These are phyloP conservation scores for Sminthurinus signatus DNA, from an alignment of 1,140 invertebrate genomes.

Conservation along the genomic window DNA sequence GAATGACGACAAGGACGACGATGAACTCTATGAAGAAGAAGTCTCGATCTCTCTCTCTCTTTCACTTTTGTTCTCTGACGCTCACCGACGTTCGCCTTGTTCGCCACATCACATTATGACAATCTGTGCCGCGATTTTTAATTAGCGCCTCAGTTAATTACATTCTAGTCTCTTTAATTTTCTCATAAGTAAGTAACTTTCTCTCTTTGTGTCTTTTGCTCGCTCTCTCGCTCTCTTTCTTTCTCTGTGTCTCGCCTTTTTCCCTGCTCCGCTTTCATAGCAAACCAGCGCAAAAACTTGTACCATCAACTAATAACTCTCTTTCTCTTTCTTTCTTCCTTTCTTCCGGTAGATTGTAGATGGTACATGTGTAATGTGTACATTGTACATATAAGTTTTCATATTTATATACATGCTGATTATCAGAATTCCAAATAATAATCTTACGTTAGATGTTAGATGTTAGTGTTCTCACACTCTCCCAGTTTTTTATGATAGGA, in stretches of 20 bases:
- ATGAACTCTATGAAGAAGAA: too few relatives aligned
- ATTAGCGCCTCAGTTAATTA: conserved; percentile 40
- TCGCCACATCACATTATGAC: conserved; percentile 40
- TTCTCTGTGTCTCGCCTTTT: background rate
- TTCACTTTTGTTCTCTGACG: too few relatives aligned
- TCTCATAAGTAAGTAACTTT: conserved; percentile 4
- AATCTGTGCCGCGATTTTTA: conserved; percentile 41
- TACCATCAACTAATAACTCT: background rate
- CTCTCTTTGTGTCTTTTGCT: background rate
- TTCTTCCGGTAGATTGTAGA: too few relatives aligned
- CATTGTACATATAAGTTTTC: too few relatives aligned
- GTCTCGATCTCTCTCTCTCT: too few relatives aligned
- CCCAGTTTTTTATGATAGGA: too few relatives aligned
- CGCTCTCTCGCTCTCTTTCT: background rate
- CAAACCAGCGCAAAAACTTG: background rate
- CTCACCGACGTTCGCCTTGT: background rate
- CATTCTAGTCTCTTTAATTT: conserved; percentile 16
- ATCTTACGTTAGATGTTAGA: too few relatives aligned
- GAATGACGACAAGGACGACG: too few relatives aligned
- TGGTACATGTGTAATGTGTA: too few relatives aligned
- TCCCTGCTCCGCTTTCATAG: background rate
- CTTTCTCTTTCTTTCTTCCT: background rate
- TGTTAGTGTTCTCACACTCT: too few relatives aligned
- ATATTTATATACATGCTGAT: too few relatives aligned
- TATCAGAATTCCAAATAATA: too few relatives aligned